Conservation (phyloP, 2,797 vertebrate species). For the Manis pentadactyla region DNA sequence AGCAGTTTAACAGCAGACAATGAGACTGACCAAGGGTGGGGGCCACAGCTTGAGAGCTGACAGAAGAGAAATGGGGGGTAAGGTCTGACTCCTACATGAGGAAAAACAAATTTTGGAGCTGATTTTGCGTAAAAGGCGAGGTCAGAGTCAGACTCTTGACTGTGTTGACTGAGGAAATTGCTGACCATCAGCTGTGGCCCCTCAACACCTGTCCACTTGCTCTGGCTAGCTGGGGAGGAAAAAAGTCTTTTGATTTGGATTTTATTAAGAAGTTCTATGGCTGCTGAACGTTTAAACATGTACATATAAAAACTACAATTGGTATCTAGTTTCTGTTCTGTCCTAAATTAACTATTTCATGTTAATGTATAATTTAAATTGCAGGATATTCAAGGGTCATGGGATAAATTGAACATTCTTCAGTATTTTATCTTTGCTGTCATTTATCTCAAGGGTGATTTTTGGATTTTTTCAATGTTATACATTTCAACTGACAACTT, state of each 20-base stretch:
- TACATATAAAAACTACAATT: constrained; percentile 52
- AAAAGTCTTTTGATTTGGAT: neutral
- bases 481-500: constrained; percentile 1
- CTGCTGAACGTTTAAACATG: neutral
- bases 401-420: constrained; percentile 51
- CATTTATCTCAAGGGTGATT: constrained; percentile 52
- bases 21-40: neutral
- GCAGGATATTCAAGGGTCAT: constrained; percentile 36
- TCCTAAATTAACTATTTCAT: constrained; percentile 42
- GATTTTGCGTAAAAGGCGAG: neutral
- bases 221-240: neutral
- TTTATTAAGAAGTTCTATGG: constrained; percentile 1
- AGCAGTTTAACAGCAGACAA: neutral
- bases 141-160: neutral
- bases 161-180: neutral
- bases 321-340: constrained; percentile 40
- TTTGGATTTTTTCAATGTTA: constrained; percentile 25
- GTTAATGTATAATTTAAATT: constrained; percentile 68
- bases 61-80: neutral
- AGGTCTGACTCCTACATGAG: neutral
- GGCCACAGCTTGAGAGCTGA: neutral
- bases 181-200: neutral
- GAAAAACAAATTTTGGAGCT: neutral
- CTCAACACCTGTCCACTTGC: neutral
- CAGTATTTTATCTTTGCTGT: constrained; percentile 51